Base-by-base conservation (phyloP, 2,113 vertebrate species). In the Pachyramphus minor region DNA sequence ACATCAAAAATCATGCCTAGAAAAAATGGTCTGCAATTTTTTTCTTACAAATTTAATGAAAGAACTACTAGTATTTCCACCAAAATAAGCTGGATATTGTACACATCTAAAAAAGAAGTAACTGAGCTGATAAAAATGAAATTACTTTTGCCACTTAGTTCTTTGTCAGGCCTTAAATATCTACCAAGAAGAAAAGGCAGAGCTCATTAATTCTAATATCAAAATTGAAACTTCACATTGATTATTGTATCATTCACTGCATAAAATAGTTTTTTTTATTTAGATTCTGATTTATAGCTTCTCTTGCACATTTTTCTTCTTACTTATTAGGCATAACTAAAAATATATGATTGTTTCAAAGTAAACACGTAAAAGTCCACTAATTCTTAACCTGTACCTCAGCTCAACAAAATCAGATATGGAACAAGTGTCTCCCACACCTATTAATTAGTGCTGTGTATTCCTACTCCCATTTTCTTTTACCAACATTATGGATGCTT, bases 1-100 rank as follows among this genome's bases (percentile, higher is more conserved):
- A 91, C 47, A 96, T 97, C 93, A 97, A 94, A 97, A 94, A 67
- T 62, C 56, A 45, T 35, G 68, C 67, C 58, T 94, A 86, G 62
- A 94, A 87, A 79, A 92, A 95, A 89, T 58, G 59, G 59, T 82
- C 63, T 77, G 49, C 64, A 25, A 35, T 45, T 31, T 76, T 92
- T 89, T 84, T 60, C 73, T 74, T 66, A 88, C 42, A 55, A 88
- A 80, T 78, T 58, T 87, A 87, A 95, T 81, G 55, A 74, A 94
- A 52, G 52, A 31, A 64, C 52, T 77, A 69, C 18, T 94, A 96
- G 68, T 81, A 75, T 85, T 93, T 83, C 80, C 58, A 81, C 7
- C 30, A 84, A 95, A 86, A 86, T 69, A 89, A 74, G 27, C n/a
- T 72, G n/a, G 22, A 59, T 63, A n/a, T 85, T 88, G 44, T 59